These are phyloP conservation scores for Calephelis perditalis DNA, from an alignment of 2,888 invertebrate genomes.

Conservation along the genomic window DNA sequence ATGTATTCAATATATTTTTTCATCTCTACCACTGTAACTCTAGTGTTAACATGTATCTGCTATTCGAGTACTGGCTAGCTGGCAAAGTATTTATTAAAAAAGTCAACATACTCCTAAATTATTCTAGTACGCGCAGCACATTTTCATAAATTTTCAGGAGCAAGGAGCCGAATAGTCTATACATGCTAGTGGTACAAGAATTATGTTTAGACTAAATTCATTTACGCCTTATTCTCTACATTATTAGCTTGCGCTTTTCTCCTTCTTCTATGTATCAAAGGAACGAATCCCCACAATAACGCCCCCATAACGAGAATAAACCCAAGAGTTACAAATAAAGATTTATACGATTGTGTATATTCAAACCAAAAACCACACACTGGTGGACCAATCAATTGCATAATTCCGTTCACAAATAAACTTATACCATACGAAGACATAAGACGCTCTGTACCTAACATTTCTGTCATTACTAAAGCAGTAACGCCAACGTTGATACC, in stretches of 20 bases:
- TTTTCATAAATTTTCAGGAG: no score
- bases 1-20: no score
- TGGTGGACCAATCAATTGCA: slow-evolving; percentile 90
- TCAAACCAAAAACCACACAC: slow-evolving; percentile 87
- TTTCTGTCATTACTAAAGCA: slow-evolving; percentile 92
- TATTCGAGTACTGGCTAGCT: no score
- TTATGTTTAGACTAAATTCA: background rate
- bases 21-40: no score
- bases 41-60: no score
- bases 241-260: slow-evolving; percentile 34
- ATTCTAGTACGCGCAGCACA: no score
- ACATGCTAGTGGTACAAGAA: no score
- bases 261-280: slow-evolving; percentile 78
- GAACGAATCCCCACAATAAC: slow-evolving; percentile 85
- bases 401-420: slow-evolving; percentile 88
- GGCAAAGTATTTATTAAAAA: no score
- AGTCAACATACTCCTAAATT: no score
- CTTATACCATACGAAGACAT: slow-evolving; percentile 93
- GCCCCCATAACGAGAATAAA: slow-evolving; percentile 85
- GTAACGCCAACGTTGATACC: slow-evolving; percentile 92
- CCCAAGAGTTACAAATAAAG: slow-evolving; percentile 86
- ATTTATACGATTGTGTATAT: slow-evolving; percentile 80
- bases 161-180: no score
- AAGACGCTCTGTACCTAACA: slow-evolving; percentile 89
- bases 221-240: slow-evolving; percentile 15